Evolutionary conservation across 2,888 invertebrate species (phyloP), one percentile per base, ranked within the genome.

Genomic region (Drosophila lacicola): DNA sequence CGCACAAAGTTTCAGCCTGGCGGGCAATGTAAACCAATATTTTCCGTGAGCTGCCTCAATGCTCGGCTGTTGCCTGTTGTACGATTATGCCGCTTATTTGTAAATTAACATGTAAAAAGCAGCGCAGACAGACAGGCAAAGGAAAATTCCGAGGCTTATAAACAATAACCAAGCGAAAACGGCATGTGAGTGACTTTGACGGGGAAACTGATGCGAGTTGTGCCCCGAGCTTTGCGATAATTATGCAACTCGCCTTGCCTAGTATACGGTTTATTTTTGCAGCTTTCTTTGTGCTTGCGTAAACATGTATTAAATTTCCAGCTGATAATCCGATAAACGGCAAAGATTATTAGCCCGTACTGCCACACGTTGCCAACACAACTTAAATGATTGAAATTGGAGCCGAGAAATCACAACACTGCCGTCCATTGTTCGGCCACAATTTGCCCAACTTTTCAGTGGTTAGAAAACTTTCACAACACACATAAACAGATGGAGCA

Each of bases 391-490:
- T 76, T 72, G 80, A 87, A 84, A 84, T 82, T 75, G 58, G 78
- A 82, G 69, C 70, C 58, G 70, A 88, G 80, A 82, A 83, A 84
- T 83, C 83, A 80, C 78, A 84, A 74, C 79, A 74, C 66, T 51
- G 66, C 71, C 73, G 42, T 72, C 78, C 74, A 81, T 81, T 79
- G 72, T 74, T 75, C 70, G 69, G 73, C 83, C 86, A 88, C 81
- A 81, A 85, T 85, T 88, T 88, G 82, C 78, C 73, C 80, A 88
- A 85, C 88, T 88, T 85, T 88, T 80, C 80, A 70, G 87, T 76
- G 83, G 83, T 84, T 84, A 65, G 69, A 73, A 84, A 84, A 87
- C 66, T 84, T 84, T 84, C 58, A 56, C 62, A 79, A 57, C 61
- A 70, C 36, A 60, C 46, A 50, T 14, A 17, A 37, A 61, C 39